phyloP scores from a whole-genome alignment of 2,888 invertebrate species.

The Lamproptera curius region DNA sequence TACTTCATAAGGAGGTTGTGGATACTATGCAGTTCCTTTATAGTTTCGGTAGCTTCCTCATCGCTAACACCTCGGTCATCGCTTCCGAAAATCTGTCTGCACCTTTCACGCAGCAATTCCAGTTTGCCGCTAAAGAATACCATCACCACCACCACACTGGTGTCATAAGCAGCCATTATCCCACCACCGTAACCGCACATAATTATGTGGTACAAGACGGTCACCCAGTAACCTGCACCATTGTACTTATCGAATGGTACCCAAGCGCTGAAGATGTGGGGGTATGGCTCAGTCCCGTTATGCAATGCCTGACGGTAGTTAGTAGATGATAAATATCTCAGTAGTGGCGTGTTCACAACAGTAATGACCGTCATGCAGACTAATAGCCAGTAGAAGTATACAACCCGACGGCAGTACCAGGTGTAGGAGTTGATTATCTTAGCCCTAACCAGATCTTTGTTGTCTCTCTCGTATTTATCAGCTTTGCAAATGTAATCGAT shows the following conservation, averaged over 20 bases:
- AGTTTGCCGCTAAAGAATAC: constrained; percentile 61
- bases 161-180: constrained; percentile 55
- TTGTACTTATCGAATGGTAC: constrained; percentile 57
- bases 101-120: constrained; percentile 52
- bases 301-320: constrained; percentile 42
- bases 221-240: constrained; percentile 55
- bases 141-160: constrained; percentile 49
- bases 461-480: constrained; percentile 52
- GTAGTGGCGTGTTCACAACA: constrained; percentile 42
- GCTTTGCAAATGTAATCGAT: constrained; percentile 53
- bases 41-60: constrained; percentile 30
- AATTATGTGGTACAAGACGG: constrained; percentile 45
- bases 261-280: constrained; percentile 66
- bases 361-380: constrained; percentile 50
- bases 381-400: constrained; percentile 57
- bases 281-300: constrained; percentile 53
- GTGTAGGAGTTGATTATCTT: constrained; percentile 50
- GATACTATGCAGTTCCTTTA: constrained; percentile 45
- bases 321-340: constrained; percentile 44
- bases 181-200: constrained; percentile 47
- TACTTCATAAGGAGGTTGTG: constrained; percentile 54
- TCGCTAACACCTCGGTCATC: constrained; percentile 31
- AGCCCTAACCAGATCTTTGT: constrained; percentile 32
- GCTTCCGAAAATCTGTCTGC: constrained; percentile 45
- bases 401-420: constrained; percentile 49